Percentiles rank a stretch among this genome's conserved stretches.
Evolutionary conservation across 2,888 invertebrate species (phyloP).

Genomic region (Agrochola macilenta): DNA sequence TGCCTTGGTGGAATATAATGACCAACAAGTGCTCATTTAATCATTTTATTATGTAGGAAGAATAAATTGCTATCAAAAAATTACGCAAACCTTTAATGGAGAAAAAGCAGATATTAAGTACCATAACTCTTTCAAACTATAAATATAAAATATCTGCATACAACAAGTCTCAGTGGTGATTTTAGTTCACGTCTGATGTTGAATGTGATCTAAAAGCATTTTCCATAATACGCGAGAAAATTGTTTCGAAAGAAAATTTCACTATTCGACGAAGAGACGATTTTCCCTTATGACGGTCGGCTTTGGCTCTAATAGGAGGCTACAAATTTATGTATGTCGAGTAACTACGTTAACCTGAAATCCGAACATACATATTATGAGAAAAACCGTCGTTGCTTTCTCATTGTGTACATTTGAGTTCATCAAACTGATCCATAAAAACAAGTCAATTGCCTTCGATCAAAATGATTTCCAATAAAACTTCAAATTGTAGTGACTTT

Average conservation of each 20-base stretch:
- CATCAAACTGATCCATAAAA: too few species aligned
- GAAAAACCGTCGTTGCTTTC: neutral
- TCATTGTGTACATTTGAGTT: neutral
- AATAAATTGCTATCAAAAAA: neutral
- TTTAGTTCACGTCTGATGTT: slow-evolving; percentile 39
- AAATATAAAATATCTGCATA: slow-evolving; percentile 10
- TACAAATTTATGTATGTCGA: neutral
- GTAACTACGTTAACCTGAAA: neutral
- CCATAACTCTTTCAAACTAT: neutral
- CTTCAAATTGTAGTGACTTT: neutral
- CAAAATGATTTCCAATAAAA: neutral
- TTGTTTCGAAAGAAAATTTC: slow-evolving; percentile 36
- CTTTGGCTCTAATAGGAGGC: slow-evolving; percentile 9
- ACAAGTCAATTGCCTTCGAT: too few species aligned
- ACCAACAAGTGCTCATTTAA: neutral
- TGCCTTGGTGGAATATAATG: neutral
- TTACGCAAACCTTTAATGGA: neutral
- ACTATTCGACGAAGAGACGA: slow-evolving; percentile 21
- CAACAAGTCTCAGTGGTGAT: slow-evolving; percentile 30
- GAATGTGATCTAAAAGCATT: slow-evolving; percentile 52
- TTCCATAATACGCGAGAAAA: slow-evolving; percentile 29
- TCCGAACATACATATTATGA: neutral
- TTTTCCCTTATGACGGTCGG: slow-evolving; percentile 23
- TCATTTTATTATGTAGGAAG: neutral
- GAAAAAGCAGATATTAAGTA: neutral